A percentile compares a stretch with the other conserved stretches of the same genome.
These are phyloP conservation scores for Minunthozetes semirufus DNA, from an alignment of 2,888 invertebrate genomes.

Conservation along the genomic window DNA sequence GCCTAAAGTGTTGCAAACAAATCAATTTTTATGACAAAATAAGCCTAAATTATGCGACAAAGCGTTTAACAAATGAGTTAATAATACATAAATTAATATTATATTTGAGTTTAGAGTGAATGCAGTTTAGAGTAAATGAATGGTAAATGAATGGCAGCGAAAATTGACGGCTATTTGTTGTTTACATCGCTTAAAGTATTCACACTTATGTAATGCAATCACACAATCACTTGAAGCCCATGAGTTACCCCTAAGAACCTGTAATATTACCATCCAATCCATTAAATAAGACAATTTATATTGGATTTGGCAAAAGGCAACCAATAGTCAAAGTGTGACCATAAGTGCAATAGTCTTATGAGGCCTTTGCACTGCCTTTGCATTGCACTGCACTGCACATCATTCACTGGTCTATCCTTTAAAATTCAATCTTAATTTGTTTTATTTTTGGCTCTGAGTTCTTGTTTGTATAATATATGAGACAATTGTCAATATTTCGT, in stretches of 20 bases:
- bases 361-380: slow-evolving; percentile 20
- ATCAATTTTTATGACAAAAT: not conserved
- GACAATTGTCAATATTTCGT: slow-evolving; percentile 33
- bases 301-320: not conserved
- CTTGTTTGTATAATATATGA: slow-evolving; percentile 31
- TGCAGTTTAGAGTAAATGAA: slow-evolving; percentile 2
- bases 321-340: slow-evolving; percentile 5
- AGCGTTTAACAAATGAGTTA: slow-evolving; percentile 24
- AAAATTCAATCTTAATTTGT: slow-evolving; percentile 19
- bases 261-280: not conserved
- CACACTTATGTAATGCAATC: slow-evolving; percentile 26
- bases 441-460: slow-evolving; percentile 20
- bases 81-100: slow-evolving; percentile 21
- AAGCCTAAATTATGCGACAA: not conserved
- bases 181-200: slow-evolving; percentile 3
- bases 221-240: not conserved
- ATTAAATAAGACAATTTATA: not conserved
- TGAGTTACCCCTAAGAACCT: not conserved
- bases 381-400: not conserved
- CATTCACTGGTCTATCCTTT: slow-evolving; percentile 7
- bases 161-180: slow-evolving; percentile 27
- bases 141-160: slow-evolving; percentile 21
- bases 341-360: slow-evolving; percentile 21
- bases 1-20: not conserved
- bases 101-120: too few relatives aligned